Evolutionary conservation across 1,140 invertebrate species (phyloP).

Genomic region (Rhagoletis pomonella): DNA sequence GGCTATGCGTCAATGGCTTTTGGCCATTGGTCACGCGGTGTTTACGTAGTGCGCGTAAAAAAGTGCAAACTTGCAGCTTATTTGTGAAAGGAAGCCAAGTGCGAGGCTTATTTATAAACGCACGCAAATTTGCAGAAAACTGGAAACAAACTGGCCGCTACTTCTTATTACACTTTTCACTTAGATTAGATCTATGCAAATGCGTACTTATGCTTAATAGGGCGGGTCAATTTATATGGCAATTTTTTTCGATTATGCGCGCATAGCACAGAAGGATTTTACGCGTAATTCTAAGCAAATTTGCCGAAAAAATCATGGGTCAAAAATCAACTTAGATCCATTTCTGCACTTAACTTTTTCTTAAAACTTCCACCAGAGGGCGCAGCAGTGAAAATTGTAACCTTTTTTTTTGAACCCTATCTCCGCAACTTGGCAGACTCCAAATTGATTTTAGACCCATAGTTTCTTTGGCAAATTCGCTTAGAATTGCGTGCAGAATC

Average conservation of each 20-base stretch:
- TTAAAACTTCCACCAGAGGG: too few relatives aligned
- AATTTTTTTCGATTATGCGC: neutral
- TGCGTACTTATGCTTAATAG: neutral
- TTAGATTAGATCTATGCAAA: neutral
- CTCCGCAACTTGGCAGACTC: too few relatives aligned
- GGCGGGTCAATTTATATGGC: neutral
- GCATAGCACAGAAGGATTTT: neutral
- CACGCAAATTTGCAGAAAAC: neutral
- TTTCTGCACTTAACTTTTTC: too few relatives aligned
- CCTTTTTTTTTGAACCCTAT: too few relatives aligned
- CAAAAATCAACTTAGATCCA: too few relatives aligned
- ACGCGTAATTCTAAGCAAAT: neutral
- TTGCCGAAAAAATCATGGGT: too few relatives aligned
- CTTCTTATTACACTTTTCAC: neutral
- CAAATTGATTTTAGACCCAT: too few relatives aligned
- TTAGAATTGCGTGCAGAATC: too few relatives aligned
- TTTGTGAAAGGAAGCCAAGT: constrained; percentile 26
- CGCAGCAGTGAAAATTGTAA: too few relatives aligned
- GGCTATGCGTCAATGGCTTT: constrained; percentile 5
- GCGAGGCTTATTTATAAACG: neutral
- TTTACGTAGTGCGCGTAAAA: neutral
- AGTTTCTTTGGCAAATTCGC: too few relatives aligned
- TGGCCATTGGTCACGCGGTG: neutral
- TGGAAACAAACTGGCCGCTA: neutral
- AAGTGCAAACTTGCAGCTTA: neutral